These are phyloP conservation scores for Nanorana parkeri DNA, from an alignment of 2,113 vertebrate genomes.

Conservation along the genomic window DNA sequence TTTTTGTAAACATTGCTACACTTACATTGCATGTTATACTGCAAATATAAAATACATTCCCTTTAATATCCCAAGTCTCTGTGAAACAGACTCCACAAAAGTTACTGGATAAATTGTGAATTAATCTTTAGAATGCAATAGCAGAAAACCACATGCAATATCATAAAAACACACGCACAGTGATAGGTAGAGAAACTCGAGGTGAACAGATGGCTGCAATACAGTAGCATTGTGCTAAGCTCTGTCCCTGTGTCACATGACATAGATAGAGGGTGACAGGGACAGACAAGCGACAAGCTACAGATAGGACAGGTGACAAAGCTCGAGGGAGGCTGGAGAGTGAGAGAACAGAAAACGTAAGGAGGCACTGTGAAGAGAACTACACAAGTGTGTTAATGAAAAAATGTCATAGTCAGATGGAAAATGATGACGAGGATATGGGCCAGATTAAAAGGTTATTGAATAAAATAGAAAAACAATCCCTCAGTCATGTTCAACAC, in stretches of 20 bases:
- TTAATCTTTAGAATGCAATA: slow-evolving; percentile 50
- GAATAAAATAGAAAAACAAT: neutral
- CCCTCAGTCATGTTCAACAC: too few relatives aligned
- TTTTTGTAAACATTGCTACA: too few relatives aligned
- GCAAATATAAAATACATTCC: slow-evolving; percentile 34
- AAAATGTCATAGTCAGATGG: neutral
- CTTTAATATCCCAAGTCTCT: slow-evolving; percentile 22
- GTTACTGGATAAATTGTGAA: slow-evolving; percentile 40
- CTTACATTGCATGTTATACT: too few relatives aligned
- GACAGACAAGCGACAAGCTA: slow-evolving; percentile 40
- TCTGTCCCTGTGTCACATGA: slow-evolving; percentile 42
- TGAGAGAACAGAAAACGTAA: neutral
- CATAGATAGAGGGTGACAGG: slow-evolving; percentile 36
- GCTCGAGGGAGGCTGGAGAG: slow-evolving; percentile 34
- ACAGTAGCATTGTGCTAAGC: slow-evolving; percentile 51
- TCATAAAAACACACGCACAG: too few relatives aligned
- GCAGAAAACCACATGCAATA: too few relatives aligned
- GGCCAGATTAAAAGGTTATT: neutral
- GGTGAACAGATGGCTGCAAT: slow-evolving; percentile 50
- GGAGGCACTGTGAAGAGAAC: neutral
- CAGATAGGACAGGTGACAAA: slow-evolving; percentile 40
- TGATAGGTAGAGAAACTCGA: slow-evolving; percentile 29
- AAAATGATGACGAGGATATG: neutral
- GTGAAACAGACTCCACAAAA: slow-evolving; percentile 40
- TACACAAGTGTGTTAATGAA: neutral